Evolutionary conservation across 2,113 vertebrate species (phyloP).

Genomic region (Oryzias melastigma): DNA sequence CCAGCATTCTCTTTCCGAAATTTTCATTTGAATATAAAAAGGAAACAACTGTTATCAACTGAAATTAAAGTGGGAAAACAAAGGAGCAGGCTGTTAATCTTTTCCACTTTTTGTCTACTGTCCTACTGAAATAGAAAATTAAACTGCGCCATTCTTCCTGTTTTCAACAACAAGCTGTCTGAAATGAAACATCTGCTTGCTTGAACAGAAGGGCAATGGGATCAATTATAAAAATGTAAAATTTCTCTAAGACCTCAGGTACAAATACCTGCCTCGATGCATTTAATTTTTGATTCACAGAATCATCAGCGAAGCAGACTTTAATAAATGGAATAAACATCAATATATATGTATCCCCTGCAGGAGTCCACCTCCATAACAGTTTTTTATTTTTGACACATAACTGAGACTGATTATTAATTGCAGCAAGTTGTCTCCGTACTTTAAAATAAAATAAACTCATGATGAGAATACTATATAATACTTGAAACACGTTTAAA

Average conservation of each 20-base stretch:
- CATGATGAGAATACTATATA: too few relatives aligned
- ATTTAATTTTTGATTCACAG: slow-evolving; percentile 50
- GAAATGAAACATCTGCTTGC: slow-evolving; percentile 43
- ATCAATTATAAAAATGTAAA: slow-evolving; percentile 34
- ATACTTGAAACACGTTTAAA: too few relatives aligned
- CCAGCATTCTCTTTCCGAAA: background rate
- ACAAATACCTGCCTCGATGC: slow-evolving; percentile 23
- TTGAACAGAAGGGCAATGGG: slow-evolving; percentile 34
- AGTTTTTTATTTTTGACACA: too few relatives aligned
- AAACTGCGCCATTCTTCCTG: slow-evolving; percentile 22
- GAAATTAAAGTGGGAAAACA: slow-evolving; percentile 4
- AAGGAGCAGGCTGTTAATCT: slow-evolving; percentile 19
- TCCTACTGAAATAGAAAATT: slow-evolving; percentile 12
- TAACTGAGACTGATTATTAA: too few relatives aligned
- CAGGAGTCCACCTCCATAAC: too few relatives aligned
- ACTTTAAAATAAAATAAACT: too few relatives aligned
- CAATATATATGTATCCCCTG: too few relatives aligned
- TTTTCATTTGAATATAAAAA: slow-evolving; percentile 4
- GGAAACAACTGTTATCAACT: background rate
- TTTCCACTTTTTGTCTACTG: slow-evolving; percentile 26
- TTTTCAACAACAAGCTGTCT: slow-evolving; percentile 15
- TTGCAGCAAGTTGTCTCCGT: too few relatives aligned
- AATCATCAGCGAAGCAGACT: slow-evolving; percentile 12
- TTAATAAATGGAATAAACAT: too few relatives aligned
- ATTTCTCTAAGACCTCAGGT: slow-evolving; percentile 13